Percentiles rank a stretch among this genome's conserved stretches.
Evolutionary conservation across 2,113 vertebrate genomes (phyloP).

Genomic region (Corythoichthys intestinalis): DNA sequence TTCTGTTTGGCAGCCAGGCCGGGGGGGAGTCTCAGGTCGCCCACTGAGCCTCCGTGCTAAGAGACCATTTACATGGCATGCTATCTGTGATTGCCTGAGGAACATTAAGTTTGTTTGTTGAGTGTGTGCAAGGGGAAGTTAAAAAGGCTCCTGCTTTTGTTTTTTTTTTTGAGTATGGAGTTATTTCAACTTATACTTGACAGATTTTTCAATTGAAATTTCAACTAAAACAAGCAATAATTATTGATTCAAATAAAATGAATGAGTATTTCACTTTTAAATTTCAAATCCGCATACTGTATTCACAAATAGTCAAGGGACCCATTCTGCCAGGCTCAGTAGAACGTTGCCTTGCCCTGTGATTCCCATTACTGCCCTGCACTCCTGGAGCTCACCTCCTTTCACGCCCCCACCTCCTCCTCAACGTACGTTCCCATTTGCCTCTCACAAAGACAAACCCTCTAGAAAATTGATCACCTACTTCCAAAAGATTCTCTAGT

Average conservation of each 20-base stretch:
- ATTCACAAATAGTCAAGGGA: constrained; percentile 18
- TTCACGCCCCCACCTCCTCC: constrained; percentile 3
- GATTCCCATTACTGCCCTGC: constrained; percentile 67
- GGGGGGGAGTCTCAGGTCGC: neutral
- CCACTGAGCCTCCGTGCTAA: neutral
- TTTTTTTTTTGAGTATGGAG: neutral
- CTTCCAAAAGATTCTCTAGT: constrained; percentile 41
- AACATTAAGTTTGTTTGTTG: neutral
- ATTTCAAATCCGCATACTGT: no score
- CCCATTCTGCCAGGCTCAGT: constrained; percentile 16
- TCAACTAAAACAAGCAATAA: neutral
- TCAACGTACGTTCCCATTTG: constrained; percentile 7
- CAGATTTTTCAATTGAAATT: neutral
- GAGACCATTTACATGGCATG: neutral
- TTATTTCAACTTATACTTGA: neutral
- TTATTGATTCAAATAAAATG: neutral
- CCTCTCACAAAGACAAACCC: constrained; percentile 28
- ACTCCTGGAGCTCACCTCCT: constrained; percentile 48
- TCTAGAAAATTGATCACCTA: constrained; percentile 12
- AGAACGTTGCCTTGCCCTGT: constrained; percentile 49
- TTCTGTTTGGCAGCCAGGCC: constrained; percentile 8
- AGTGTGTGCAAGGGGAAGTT: neutral
- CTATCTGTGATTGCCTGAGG: neutral
- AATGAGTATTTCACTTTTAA: neutral
- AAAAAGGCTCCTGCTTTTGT: neutral